Base-by-base conservation (phyloP, 2,888 invertebrate species). In the Plebejus anna region DNA sequence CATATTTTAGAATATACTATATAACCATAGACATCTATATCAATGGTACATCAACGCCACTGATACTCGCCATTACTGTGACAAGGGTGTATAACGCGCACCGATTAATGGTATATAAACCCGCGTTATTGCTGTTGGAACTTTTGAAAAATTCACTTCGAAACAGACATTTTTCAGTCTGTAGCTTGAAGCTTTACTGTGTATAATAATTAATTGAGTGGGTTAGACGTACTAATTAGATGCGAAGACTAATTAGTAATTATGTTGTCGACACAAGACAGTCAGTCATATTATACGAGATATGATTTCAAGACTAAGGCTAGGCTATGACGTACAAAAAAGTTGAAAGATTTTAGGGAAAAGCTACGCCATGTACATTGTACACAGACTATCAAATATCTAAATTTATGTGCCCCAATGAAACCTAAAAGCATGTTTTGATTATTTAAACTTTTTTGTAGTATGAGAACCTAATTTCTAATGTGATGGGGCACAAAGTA, bases 1-100 rank as follows among this genome's bases (percentile, higher is more conserved):
- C 11, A 75, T 77, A 77, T n/a, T n/a, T 77, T 79, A 78, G 78
- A 76, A 77, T 38, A 5, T 11, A 32, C 32, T 2, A 22, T 22
- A 22, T 22, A 22, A 47, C 47, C 47, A 2, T 9, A 47, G 61
- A 61, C n/a, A 0, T 11, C 61, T 61, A 28, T 11, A 75, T 75
- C 28, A 28, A 16, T 32, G 13, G 32, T 16, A 16, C 13, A 4
- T 66, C 66, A 36, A 66, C 4, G 66, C 5, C 32, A 32, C 66
- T 66, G 36, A 66, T 66, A 66, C 66, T 66, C 66, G 66, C 66
- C 66, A 66, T 66, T 66, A 66, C 32, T 13, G 66, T 32, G 66
- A 66, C 66, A 66, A 36, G 32, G 66, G 66, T 66, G 32, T 66
- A 66, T 66, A 66, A 36, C 13, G 61, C 11, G 61, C 61, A 61